Base-by-base conservation (phyloP, 2,113 vertebrate genomes). In the Tringa solitaria region DNA sequence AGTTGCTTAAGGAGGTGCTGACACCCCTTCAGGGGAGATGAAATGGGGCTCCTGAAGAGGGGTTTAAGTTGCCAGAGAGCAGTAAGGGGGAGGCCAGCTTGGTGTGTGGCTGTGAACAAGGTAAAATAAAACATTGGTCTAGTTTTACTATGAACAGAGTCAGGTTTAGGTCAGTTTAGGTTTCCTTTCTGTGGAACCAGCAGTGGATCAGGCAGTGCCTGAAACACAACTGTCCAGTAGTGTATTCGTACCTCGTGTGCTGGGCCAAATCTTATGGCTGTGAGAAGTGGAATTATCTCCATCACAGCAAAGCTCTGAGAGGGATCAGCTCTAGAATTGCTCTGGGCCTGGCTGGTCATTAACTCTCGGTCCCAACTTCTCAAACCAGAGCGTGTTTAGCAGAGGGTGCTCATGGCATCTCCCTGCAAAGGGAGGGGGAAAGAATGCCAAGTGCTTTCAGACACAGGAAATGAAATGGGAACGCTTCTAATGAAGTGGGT, bases 391-490 rank as follows among this genome's bases (percentile, higher is more conserved):
- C 3, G 0, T 6, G 22, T 16, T 43, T 12, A n/a, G 63, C 8
- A 12, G 41, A 11, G 39, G 74, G 61, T 68, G 69, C 10, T 28
- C 33, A 11, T 10, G 33, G 26, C 30, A 75, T 72, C 39, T 67
- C 69, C 77, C 56, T 61, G 65, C 5, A 30, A 18, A 74, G 54
- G 35, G 64, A 46, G 26, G 30, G 67, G 72, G 86, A 23, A 8
- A 45, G 84, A 59, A 56, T 81, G 54, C 84, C 77, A 9, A 57
- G 39, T 28, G 4, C 39, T 81, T 64, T 67, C 64, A 75, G 88
- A 39, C 22, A 48, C 72, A 92, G 93, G 96, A 93, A 96, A 75
- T 61, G 53, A 93, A 90, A 86, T 96, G 89, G 91, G 76, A 97
- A 81, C 33, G 4, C 60, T 95, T 46, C 87, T 95, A 33, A 70